phyloP scores from a whole-genome alignment of 2,888 invertebrate species.

The Uloborus plumipes region DNA sequence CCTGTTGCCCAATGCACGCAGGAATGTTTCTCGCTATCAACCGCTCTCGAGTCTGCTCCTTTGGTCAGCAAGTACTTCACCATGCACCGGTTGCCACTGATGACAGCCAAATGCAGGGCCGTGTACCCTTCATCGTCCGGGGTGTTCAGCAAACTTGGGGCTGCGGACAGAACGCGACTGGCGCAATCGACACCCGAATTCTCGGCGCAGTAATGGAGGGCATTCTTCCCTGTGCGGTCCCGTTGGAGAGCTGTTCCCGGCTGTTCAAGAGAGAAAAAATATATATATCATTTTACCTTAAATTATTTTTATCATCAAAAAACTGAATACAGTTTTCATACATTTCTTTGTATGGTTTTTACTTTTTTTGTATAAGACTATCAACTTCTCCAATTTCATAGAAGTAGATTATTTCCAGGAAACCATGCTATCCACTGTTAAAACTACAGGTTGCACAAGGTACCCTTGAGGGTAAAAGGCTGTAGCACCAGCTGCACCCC shows the following conservation, averaged over 20 bases:
- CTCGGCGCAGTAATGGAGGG: slow-evolving; percentile 93
- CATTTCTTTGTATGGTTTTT: too few relatives aligned
- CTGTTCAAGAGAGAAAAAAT: slow-evolving; percentile 57
- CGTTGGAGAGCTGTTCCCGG: slow-evolving; percentile 77
- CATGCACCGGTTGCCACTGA: slow-evolving; percentile 78
- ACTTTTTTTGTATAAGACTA: too few relatives aligned
- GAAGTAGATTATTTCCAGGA: too few relatives aligned
- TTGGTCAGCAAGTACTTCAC: slow-evolving; percentile 71
- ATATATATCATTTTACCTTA: too few relatives aligned
- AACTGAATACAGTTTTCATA: too few relatives aligned
- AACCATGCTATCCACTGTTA: too few relatives aligned
- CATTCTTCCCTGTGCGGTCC: slow-evolving; percentile 87
- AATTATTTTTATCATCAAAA: too few relatives aligned
- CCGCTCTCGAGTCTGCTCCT: slow-evolving; percentile 77
- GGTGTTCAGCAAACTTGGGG: slow-evolving; percentile 86
- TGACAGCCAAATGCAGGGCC: slow-evolving; percentile 93
- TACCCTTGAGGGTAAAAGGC: too few relatives aligned
- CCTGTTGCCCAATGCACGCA: slow-evolving; percentile 99
- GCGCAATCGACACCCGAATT: slow-evolving; percentile 78
- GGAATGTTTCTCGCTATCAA: slow-evolving; percentile 94
- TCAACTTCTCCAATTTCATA: too few relatives aligned
- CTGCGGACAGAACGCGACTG: slow-evolving; percentile 80
- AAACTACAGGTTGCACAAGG: too few relatives aligned
- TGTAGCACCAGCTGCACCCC: too few relatives aligned
- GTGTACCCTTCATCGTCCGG: slow-evolving; percentile 95